These are phyloP conservation scores for Rhinella marina DNA, from an alignment of 2,797 vertebrate species.

Conservation along the genomic window DNA sequence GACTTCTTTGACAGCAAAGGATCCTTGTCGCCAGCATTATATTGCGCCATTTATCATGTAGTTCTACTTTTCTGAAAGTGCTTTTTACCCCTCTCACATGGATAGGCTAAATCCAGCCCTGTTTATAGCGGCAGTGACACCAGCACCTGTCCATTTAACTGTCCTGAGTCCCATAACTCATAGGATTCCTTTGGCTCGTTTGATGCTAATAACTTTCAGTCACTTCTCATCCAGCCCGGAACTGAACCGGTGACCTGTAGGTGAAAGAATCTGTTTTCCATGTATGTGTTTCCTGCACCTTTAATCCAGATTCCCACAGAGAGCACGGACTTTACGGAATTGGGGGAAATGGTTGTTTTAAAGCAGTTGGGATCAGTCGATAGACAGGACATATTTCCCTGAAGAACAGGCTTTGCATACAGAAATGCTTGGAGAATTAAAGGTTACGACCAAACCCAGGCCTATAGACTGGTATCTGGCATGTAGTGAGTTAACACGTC, in stretches of 20 bases:
- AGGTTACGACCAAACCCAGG: not conserved
- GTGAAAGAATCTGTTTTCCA: constrained; percentile 63
- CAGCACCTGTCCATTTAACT: constrained; percentile 57
- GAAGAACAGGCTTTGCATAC: not conserved
- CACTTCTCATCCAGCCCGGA: constrained; percentile 62
- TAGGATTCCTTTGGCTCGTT: constrained; percentile 48
- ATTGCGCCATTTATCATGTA: not conserved
- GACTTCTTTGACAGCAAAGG: too few relatives aligned
- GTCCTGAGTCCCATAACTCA: constrained; percentile 56
- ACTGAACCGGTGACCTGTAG: constrained; percentile 59
- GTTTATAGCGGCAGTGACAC: constrained; percentile 7
- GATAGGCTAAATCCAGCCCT: constrained; percentile 7
- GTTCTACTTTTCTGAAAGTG: not conserved
- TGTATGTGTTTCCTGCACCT: constrained; percentile 58
- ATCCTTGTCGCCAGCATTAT: not conserved
- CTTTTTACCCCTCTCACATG: not conserved
- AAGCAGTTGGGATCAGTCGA: constrained; percentile 24
- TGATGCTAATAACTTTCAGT: constrained; percentile 62
- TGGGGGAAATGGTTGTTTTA: constrained; percentile 53
- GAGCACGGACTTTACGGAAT: constrained; percentile 43
- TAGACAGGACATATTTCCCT: constrained; percentile 25
- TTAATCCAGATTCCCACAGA: constrained; percentile 59
- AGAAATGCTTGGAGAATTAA: not conserved
- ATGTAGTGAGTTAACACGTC: not conserved
- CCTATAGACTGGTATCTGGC: not conserved